These are phyloP conservation scores for Plectus sambesii DNA, from an alignment of 1,140 invertebrate genomes.

Conservation along the genomic window DNA sequence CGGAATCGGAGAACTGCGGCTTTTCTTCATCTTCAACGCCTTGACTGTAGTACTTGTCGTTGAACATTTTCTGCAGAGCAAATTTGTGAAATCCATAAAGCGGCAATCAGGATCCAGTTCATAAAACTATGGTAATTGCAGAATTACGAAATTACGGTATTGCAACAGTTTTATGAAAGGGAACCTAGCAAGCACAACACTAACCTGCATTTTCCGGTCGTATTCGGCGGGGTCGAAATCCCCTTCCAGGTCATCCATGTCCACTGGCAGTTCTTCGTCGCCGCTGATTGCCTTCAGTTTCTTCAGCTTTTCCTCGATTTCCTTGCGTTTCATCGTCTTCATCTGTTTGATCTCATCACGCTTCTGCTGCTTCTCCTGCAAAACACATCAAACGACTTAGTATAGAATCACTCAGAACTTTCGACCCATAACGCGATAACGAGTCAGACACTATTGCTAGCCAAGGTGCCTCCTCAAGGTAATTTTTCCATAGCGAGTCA, in stretches of 20 bases:
- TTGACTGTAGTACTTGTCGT: conserved; percentile 68
- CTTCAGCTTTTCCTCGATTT: conserved; percentile 75
- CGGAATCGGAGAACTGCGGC: conserved; percentile 32
- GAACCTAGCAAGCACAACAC: background rate
- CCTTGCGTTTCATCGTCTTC: conserved; percentile 73
- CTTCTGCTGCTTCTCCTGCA: conserved; percentile 68
- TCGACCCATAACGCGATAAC: too few species aligned
- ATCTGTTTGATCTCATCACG: conserved; percentile 72
- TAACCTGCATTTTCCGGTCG: conserved; percentile 66
- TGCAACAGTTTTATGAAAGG: background rate
- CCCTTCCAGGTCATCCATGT: conserved; percentile 57
- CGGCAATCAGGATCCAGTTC: conserved; percentile 10
- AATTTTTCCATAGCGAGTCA: too few species aligned
- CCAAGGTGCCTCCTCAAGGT: too few species aligned
- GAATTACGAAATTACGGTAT: background rate
- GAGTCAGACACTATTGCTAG: too few species aligned
- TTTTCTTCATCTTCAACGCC: conserved; percentile 52
- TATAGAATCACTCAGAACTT: too few species aligned
- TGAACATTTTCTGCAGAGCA: conserved; percentile 59
- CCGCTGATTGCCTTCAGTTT: conserved; percentile 80
- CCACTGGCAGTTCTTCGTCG: conserved; percentile 54
- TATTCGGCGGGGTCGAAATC: conserved; percentile 85
- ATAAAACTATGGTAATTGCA: conserved; percentile 1
- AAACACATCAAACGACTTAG: too few species aligned
- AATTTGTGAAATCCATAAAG: conserved; percentile 6